Base-by-base conservation (phyloP, 2,797 vertebrate genomes). In the Pampus argenteus region DNA sequence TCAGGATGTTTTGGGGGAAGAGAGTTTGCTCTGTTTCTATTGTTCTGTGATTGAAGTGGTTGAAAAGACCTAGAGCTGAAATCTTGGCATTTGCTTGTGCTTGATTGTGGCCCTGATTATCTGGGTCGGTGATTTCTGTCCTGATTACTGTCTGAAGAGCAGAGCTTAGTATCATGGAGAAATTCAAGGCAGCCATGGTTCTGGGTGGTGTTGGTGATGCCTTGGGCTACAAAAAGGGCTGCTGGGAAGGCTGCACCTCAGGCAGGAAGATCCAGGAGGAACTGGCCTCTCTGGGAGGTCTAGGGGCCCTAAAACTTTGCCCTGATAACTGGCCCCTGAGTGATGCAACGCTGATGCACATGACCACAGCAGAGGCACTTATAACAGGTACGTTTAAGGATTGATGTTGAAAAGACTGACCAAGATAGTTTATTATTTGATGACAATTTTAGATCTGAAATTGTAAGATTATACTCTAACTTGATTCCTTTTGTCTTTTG, bases 291-390 rank as follows among this genome's bases (percentile, higher is more conserved):
- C 79, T 96, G 1, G 96, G 97, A 29, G 97, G 96, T 48, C 91
- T 98, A 1, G 95, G 79, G 38, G 93, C 90, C 66, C 89, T 96
- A 14, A 96, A 94, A 71, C 90, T 98, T 25, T 96, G 96, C 6
- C 86, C 92, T 0, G 96, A 97, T 49, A 95, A 94, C 82, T 99
- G 98, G 98, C 97, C 97, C 0, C 92, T 98, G 70, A 99, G 97
- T 54, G 96, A 97, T 86, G 96, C 96, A 71, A 94, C 93, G 1
- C 51, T 97, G 88, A 97, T 99, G 98, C 97, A 97, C 89, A 95
- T 98, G 92, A 96, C 96, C 55, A 99, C 98, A 0, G 96, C 97
- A 0, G 94, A 96, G 86, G 97, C 97, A 52, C 95, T 99, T 29
- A 80, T 97, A 85, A 96, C 98, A 94, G 97, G 98, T 99, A 93